Base-by-base conservation (phyloP, 2,888 invertebrate genomes). In the Thera obeliscata region DNA sequence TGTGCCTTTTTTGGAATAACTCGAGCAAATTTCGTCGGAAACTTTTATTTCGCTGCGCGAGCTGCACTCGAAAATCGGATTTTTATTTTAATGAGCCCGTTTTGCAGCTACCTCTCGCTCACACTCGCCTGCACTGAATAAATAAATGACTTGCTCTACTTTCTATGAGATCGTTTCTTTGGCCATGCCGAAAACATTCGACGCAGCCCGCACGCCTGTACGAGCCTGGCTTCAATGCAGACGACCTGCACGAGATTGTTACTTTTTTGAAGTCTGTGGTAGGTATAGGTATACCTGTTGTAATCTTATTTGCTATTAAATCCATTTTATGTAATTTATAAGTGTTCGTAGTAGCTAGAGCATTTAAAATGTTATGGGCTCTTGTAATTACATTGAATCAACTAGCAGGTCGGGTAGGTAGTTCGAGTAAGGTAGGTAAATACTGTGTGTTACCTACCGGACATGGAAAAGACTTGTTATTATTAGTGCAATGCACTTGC, bases 81-180 rank as follows among this genome's bases (percentile, higher is more conserved):
- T 93, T 93, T 93, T 92, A 92, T 93, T 93, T 93, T 93, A 93
- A 93, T 93, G 92, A 92, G 91, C 89, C 87, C 84, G 91, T 91
- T 91, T 88, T 82, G 87, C 85, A 78, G 83, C 82, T 78, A 75
- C 77, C 78, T 89, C 91, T 89, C 91, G 81, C 90, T 90, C 91
- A 83, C 89, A 88, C 90, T 82, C 87, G 83, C 81, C 77, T 91
- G 91, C 87, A 89, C 88, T 90, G 91, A 92, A 91, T 93, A 93
- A 92, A 91, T 93, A 92, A 93, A 93, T 90, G 87, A 92, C 81
- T 91, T 90, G 93, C 87, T 92, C 93, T 88, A 93, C 93, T 93
- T 93, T 93, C 93, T 93, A 92, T 92, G 90, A 91, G 90, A 92
- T 91, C 85, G 88, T 91, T 91, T 91, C 88, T 91, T 91, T 90